Evolutionary conservation across 92 coral and sea anemone genomes (phyloP).

Genomic region (Pocillopora meandrina): DNA sequence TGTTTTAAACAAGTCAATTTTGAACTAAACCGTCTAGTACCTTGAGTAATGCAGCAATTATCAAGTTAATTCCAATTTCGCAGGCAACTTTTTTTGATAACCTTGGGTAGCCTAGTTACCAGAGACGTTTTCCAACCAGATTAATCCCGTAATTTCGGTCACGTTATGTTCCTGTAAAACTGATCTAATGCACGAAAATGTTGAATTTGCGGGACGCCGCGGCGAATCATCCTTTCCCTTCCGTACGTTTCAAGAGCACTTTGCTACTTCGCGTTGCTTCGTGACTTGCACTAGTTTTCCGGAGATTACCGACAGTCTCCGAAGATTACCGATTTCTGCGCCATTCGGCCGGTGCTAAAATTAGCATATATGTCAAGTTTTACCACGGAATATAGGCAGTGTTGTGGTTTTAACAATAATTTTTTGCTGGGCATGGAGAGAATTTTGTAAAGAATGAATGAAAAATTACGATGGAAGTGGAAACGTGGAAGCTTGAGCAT

Average conservation of each 20-base stretch:
- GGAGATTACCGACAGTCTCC: slow-evolving; percentile 24
- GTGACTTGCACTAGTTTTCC: background rate
- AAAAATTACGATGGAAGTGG: slow-evolving; percentile 43
- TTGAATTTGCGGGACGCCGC: background rate
- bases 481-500: background rate
- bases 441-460: slow-evolving; percentile 50
- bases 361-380: slow-evolving; percentile 25
- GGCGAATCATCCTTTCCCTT: background rate
- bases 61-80: too few species aligned
- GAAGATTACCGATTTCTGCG: slow-evolving; percentile 37
- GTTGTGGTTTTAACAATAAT: slow-evolving; percentile 40
- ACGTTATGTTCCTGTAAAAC: too few species aligned
- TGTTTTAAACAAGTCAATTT: too few species aligned
- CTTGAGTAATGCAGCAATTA: too few species aligned
- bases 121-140: too few species aligned
- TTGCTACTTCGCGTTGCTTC: background rate
- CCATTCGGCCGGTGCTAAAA: slow-evolving; percentile 13
- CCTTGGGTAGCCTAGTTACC: too few species aligned
- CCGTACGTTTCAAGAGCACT: background rate
- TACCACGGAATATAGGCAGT: slow-evolving; percentile 4
- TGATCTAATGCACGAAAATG: too few species aligned
- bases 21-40: too few species aligned
- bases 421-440: slow-evolving; percentile 39
- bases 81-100: too few species aligned
- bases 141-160: too few species aligned